These are phyloP conservation scores for Porites australiensis DNA, from an alignment of 64 coral and sea anemone genomes.

Conservation along the genomic window DNA sequence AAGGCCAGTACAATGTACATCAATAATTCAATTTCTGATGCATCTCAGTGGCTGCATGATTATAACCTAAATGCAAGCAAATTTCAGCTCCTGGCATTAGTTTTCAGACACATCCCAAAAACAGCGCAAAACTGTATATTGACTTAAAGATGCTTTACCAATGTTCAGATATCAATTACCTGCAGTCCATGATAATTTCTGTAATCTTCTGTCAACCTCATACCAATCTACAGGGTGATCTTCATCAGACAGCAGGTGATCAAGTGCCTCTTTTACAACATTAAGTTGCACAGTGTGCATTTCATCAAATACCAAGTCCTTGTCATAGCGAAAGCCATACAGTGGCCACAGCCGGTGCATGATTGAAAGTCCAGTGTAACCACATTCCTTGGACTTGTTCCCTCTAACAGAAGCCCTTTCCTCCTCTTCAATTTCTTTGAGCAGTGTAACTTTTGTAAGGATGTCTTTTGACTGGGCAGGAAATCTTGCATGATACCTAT, in stretches of 20 bases:
- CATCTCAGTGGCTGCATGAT: too few species aligned
- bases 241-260: conserved; percentile 38
- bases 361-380: conserved; percentile 54
- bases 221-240: conserved; percentile 42
- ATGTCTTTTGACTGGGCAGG: conserved; percentile 30
- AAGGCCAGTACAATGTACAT: too few species aligned
- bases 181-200: conserved; percentile 50
- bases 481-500: conserved; percentile 29
- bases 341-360: conserved; percentile 43
- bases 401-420: conserved; percentile 41
- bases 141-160: background rate
- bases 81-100: too few species aligned
- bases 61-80: too few species aligned
- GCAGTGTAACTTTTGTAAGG: background rate
- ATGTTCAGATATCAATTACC: background rate
- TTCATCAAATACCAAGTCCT: conserved; percentile 57
- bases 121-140: background rate
- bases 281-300: conserved; percentile 64
- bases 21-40: too few species aligned
- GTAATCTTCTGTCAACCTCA: conserved; percentile 39
- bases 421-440: conserved; percentile 45
- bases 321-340: conserved; percentile 54
- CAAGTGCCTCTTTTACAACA: conserved; percentile 48
- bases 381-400: conserved; percentile 26
- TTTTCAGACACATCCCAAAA: background rate